phyloP scores from a whole-genome alignment of 2,888 invertebrate genomes.

The Xanthia icteritia region DNA sequence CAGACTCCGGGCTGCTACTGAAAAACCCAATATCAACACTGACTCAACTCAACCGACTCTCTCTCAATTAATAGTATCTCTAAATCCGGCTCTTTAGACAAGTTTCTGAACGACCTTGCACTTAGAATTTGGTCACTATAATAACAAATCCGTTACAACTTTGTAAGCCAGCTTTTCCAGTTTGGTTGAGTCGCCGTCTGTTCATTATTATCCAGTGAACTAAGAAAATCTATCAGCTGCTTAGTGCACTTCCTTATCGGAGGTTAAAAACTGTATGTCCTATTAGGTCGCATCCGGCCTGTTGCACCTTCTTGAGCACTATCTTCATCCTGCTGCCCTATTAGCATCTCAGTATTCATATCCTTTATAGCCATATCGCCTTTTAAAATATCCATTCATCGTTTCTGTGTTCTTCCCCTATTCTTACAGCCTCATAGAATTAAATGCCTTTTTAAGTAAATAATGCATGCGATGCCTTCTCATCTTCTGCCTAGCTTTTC shows the following conservation, averaged over 20 bases:
- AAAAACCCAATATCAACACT: too few relatives aligned
- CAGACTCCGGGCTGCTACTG: too few relatives aligned
- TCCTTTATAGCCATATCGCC: background rate
- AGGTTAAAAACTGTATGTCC: background rate
- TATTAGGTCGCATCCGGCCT: background rate
- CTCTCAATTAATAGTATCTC: too few relatives aligned
- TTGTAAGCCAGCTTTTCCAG: conserved; percentile 29
- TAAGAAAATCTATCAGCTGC: background rate
- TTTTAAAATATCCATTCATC: background rate
- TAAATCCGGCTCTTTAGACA: conserved; percentile 13
- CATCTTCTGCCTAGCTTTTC: background rate
- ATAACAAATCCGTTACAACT: conserved; percentile 19
- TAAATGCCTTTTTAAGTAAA: background rate
- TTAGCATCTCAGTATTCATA: background rate
- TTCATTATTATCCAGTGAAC: background rate
- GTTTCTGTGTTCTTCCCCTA: background rate
- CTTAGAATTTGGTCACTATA: conserved; percentile 20
- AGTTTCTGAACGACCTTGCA: conserved; percentile 37
- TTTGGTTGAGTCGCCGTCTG: background rate
- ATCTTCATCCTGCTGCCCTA: too few relatives aligned
- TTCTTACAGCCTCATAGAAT: background rate
- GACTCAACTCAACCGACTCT: too few relatives aligned
- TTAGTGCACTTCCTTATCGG: background rate
- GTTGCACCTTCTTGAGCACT: background rate
- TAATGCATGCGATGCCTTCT: background rate